A percentile compares a stretch with the other conserved stretches of the same genome.
These are phyloP conservation scores for Drosophila lacicola DNA, from an alignment of 2,888 invertebrate genomes.

Conservation along the genomic window DNA sequence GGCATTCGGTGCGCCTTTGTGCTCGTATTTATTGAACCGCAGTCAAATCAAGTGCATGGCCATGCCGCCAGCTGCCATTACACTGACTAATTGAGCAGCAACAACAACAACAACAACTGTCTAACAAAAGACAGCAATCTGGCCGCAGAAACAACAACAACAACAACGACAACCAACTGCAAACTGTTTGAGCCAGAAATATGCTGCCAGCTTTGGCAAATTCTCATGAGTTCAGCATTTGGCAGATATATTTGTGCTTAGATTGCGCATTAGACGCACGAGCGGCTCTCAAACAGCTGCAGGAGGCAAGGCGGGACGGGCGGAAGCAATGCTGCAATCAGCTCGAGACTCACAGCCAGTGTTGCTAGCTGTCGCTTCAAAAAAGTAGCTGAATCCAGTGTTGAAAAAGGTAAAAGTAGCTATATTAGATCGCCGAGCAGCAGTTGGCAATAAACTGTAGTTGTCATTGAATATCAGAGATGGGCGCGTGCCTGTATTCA, in stretches of 20 bases:
- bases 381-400: no score
- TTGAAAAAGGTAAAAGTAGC: no score
- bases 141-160: slow-evolving; percentile 3
- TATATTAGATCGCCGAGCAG: no score
- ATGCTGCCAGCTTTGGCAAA: slow-evolving; percentile 7
- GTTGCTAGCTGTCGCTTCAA: no score
- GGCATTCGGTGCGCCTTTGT: slow-evolving; percentile 34
- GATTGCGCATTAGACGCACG: slow-evolving; percentile 15
- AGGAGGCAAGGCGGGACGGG: background rate
- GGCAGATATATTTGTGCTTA: slow-evolving; percentile 8
- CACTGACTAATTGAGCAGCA: slow-evolving; percentile 44
- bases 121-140: slow-evolving; percentile 7
- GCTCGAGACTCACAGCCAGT: no score
- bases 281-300: slow-evolving; percentile 8
- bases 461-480: no score
- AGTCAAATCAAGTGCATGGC: slow-evolving; percentile 47
- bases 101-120: slow-evolving; percentile 6
- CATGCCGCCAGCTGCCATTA: slow-evolving; percentile 17
- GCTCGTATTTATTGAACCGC: slow-evolving; percentile 58
- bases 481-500: no score
- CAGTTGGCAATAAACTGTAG: no score
- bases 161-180: background rate
- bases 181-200: slow-evolving; percentile 2
- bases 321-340: no score
- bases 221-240: slow-evolving; percentile 16